A percentile compares a stretch with the other conserved stretches of the same genome.
These are phyloP conservation scores for Collichthys lucidus DNA, from an alignment of 2,113 vertebrate genomes.

Conservation along the genomic window DNA sequence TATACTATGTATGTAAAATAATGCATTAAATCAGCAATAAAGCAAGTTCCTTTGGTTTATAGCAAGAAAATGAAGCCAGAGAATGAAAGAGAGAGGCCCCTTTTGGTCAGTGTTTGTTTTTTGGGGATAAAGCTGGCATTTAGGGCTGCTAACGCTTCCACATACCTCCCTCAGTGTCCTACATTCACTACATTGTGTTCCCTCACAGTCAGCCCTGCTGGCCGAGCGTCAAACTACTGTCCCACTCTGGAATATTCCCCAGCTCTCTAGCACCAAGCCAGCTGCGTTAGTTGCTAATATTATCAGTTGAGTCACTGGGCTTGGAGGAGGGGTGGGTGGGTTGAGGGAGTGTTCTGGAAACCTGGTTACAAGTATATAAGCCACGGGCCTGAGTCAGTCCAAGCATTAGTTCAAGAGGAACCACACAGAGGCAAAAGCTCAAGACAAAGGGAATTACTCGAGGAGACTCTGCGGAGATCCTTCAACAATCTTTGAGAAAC, in stretches of 20 bases:
- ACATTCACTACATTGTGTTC: constrained; percentile 55
- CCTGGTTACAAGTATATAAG: constrained; percentile 59
- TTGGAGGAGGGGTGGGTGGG: background rate
- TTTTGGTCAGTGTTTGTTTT: background rate
- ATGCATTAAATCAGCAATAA: constrained; percentile 80
- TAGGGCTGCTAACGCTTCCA: background rate
- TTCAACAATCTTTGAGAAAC: constrained; percentile 8
- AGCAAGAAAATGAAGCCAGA: background rate
- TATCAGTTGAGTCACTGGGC: constrained; percentile 67
- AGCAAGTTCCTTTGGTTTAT: constrained; percentile 60
- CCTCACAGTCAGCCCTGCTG: constrained; percentile 35
- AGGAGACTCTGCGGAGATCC: constrained; percentile 32
- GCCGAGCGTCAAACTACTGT: constrained; percentile 30
- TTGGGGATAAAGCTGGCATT: constrained; percentile 15
- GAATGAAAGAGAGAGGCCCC: background rate
- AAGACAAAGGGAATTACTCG: constrained; percentile 9
- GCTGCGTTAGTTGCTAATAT: constrained; percentile 70
- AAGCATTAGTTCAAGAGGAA: constrained; percentile 53
- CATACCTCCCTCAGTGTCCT: constrained; percentile 10
- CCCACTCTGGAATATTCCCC: constrained; percentile 71
- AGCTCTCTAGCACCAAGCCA: constrained; percentile 17
- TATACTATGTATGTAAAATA: constrained; percentile 65
- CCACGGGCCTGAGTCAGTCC: constrained; percentile 16
- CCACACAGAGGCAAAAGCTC: constrained; percentile 13
- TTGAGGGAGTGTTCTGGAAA: constrained; percentile 70